Evolutionary conservation across 2,113 vertebrate species (phyloP), one percentile per base, ranked within the genome.

Genomic region (Carlito syrichta): DNA sequence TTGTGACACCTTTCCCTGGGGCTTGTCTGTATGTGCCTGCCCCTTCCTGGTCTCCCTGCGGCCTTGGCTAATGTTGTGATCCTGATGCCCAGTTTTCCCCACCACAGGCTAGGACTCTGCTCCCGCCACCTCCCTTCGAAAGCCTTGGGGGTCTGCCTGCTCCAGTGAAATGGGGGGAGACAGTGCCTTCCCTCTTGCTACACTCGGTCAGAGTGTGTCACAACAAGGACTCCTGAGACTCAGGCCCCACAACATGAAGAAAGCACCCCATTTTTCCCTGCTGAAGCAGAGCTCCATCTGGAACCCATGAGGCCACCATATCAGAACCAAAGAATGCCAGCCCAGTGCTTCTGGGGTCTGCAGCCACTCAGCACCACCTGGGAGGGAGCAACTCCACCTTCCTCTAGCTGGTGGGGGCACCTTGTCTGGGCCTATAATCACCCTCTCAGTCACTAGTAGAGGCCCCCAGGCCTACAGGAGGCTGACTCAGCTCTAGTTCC

Each of bases 271-370:
- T 12, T 58, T 23, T 48, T 52, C 1, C 35, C 40, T 20, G 35
- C 1, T 50, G 63, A 69, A 69, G 63, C 63, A 69, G 23, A 4
- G 4, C 0, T 1, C 22, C n/a, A 25, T 43, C 69, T 82, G 77
- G 30, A 35, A 0, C 19, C 30, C 63, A 40, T 0, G 0, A 8
- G 30, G 14, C 62, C 38, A 35, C 38, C 0, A 0, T 8, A 56
- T 25, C 27, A 35, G 48, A 19, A 27, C 3, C 56, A 27, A 27
- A 8, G 71, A 38, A 50, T 35, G 48, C 2, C 8, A 35, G 38
- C 52, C 2, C 4, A 7, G 16, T 58, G 69, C 52, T 45, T n/a
- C 52, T 48, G 50, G 60, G 50, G 30, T 78, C 58, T 52, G 16
- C 5, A 35, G 77, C 40, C 16, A 17, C 79, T 63, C 40, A 1